phyloP scores from a whole-genome alignment of 2,797 vertebrate species.

The Sciurus carolinensis region DNA sequence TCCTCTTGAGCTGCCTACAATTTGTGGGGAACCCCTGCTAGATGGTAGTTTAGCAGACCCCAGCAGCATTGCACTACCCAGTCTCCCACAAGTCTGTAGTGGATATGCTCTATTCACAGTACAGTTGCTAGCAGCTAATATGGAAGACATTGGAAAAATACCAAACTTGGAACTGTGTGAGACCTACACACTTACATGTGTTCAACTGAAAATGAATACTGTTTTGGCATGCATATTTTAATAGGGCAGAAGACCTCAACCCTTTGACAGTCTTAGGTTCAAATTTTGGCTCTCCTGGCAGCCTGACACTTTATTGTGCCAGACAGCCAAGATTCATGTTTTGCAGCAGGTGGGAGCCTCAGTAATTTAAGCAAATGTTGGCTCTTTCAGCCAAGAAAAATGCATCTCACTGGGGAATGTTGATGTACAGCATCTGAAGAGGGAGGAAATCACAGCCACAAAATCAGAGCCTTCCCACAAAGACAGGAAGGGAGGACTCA shows the following conservation, averaged over 20 bases:
- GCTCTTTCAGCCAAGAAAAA: conserved; percentile 59
- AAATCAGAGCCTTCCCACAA: background rate
- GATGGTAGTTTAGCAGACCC: background rate
- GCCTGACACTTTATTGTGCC: conserved; percentile 33
- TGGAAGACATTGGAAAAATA: conserved; percentile 11
- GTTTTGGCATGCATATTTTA: conserved; percentile 17
- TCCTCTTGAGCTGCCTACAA: background rate
- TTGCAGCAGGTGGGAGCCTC: conserved; percentile 42
- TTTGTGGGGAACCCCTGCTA: background rate
- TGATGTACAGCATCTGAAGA: background rate
- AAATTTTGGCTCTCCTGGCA: conserved; percentile 15
- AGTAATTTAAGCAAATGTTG: conserved; percentile 67
- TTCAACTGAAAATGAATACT: conserved; percentile 5
- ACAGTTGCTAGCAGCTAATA: background rate
- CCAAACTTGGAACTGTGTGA: background rate
- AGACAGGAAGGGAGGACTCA: background rate
- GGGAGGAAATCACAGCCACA: background rate
- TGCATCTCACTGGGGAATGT: background rate
- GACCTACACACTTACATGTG: background rate
- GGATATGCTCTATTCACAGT: background rate
- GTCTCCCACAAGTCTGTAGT: background rate
- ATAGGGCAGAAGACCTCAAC: conserved; percentile 40
- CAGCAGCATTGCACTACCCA: background rate
- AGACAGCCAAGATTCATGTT: conserved; percentile 6
- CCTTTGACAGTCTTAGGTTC: conserved; percentile 14